These are phyloP conservation scores for Craseonycteris thonglongyai DNA, from an alignment of 2,113 vertebrate species.

Conservation along the genomic window DNA sequence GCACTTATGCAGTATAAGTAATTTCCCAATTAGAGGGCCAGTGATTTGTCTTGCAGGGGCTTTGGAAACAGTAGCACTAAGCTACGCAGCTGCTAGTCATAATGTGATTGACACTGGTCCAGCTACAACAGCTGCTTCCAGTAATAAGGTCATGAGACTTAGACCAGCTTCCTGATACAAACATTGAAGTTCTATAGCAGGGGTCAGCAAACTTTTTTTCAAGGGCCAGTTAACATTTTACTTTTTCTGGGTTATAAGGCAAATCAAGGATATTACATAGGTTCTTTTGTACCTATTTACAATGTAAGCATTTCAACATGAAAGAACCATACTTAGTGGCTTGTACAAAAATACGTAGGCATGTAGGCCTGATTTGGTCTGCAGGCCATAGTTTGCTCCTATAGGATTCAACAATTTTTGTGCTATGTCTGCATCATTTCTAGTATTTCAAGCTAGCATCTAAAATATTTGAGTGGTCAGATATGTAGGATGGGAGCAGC, in stretches of 20 bases:
- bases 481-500: background rate
- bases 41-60: background rate
- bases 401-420: background rate
- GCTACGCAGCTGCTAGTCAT: background rate
- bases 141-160: background rate
- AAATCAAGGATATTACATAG: background rate
- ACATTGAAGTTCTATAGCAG: background rate
- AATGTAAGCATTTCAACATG: background rate
- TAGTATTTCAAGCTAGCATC: background rate
- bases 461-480: background rate
- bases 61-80: background rate
- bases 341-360: background rate
- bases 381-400: background rate
- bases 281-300: background rate
- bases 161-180: background rate
- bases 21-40: background rate
- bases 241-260: background rate
- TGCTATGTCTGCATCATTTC: background rate
- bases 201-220: background rate
- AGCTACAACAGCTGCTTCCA: background rate
- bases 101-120: background rate
- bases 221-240: background rate
- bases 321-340: background rate
- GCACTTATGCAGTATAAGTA: background rate
- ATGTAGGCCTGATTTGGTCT: background rate